phyloP scores from a whole-genome alignment of 1,140 invertebrate genomes.

The Spodoptera frugiperda region DNA sequence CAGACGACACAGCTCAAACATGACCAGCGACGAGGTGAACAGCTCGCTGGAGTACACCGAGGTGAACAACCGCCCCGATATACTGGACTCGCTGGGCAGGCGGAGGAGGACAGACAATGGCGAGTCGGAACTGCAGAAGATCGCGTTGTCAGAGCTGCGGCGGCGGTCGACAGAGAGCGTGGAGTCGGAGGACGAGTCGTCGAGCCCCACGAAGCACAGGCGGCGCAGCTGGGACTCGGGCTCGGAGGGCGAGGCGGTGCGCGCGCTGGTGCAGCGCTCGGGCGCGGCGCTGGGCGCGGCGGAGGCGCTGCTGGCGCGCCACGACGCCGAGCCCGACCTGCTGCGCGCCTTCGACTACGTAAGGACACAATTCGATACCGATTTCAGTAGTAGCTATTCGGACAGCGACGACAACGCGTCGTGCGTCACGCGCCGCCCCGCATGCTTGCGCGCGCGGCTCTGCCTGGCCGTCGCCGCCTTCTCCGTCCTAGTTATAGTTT shows the following conservation, averaged over 20 bases:
- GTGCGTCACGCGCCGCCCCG: constrained; percentile 64
- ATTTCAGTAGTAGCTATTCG: constrained; percentile 72
- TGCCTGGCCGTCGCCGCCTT: constrained; percentile 83
- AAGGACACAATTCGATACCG: constrained; percentile 79
- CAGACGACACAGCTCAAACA: constrained; percentile 77
- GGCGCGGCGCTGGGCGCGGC: constrained; percentile 77
- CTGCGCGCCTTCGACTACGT: constrained; percentile 84
- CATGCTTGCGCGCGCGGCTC: constrained; percentile 73
- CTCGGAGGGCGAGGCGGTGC: constrained; percentile 89
- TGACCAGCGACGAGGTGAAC: constrained; percentile 80
- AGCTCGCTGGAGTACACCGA: constrained; percentile 81
- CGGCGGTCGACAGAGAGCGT: constrained; percentile 72
- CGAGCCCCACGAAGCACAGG: constrained; percentile 50
- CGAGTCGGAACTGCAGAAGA: constrained; percentile 74
- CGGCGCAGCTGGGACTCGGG: constrained; percentile 83
- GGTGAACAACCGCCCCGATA: constrained; percentile 81
- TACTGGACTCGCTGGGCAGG: constrained; percentile 78
- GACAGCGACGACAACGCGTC: constrained; percentile 62
- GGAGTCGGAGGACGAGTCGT: constrained; percentile 74
- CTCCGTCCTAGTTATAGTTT: constrained; percentile 83
- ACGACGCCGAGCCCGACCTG: constrained; percentile 79
- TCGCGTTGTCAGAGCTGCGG: constrained; percentile 72
- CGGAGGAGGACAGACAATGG: constrained; percentile 70
- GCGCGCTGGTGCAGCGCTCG: constrained; percentile 85
- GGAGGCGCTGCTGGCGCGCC: constrained; percentile 77